These are phyloP conservation scores for Tetranychus cinnabarinus DNA, from an alignment of 1,140 invertebrate genomes.

Conservation along the genomic window DNA sequence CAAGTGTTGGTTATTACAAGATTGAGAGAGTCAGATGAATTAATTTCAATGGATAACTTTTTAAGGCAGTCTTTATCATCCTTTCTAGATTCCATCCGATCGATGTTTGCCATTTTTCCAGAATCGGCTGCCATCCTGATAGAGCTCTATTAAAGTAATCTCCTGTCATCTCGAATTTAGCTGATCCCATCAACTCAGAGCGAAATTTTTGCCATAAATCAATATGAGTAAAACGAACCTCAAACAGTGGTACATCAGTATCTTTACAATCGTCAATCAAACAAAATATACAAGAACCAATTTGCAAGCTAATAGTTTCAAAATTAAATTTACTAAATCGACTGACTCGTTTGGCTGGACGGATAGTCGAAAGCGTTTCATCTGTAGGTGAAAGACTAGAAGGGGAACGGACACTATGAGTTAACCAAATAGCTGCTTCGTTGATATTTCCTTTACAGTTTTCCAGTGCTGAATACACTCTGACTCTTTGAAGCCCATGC, in stretches of 20 bases:
- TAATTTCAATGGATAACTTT: slow-evolving; percentile 18
- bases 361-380: neutral
- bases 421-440: slow-evolving; percentile 60
- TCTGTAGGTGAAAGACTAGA: slow-evolving; percentile 6
- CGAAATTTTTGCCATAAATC: slow-evolving; percentile 17
- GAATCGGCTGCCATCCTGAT: slow-evolving; percentile 87
- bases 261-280: slow-evolving; percentile 93
- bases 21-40: slow-evolving; percentile 46
- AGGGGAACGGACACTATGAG: slow-evolving; percentile 26
- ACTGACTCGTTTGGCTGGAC: neutral
- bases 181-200: slow-evolving; percentile 20
- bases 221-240: slow-evolving; percentile 37
- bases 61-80: neutral
- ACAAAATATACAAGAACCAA: slow-evolving; percentile 43
- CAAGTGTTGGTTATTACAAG: slow-evolving; percentile 65
- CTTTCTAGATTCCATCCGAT: slow-evolving; percentile 14
- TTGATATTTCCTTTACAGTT: slow-evolving; percentile 41
- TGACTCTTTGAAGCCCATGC: slow-evolving; percentile 40
- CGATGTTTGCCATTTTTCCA: slow-evolving; percentile 58
- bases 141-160: slow-evolving; percentile 85
- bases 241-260: slow-evolving; percentile 75
- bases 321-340: neutral
- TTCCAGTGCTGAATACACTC: slow-evolving; percentile 46
- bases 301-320: slow-evolving; percentile 14
- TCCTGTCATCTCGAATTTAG: slow-evolving; percentile 36